Percentiles rank a stretch among this genome's conserved stretches.
phyloP scores from a whole-genome alignment of 2,888 invertebrate species.

The Portevinia maculata region DNA sequence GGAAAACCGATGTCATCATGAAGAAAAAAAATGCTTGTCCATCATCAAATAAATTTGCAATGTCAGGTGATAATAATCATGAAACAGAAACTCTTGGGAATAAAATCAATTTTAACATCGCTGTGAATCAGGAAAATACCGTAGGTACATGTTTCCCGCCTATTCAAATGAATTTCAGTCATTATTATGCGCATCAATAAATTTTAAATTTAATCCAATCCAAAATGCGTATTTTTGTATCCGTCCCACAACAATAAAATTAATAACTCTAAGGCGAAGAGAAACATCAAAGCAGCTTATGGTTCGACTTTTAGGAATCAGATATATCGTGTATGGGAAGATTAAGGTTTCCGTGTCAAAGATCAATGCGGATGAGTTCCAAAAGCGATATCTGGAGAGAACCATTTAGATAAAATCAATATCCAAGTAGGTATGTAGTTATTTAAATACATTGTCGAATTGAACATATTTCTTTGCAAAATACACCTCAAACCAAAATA shows the following conservation, averaged over 20 bases:
- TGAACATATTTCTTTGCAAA: too few relatives aligned
- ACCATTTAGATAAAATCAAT: conserved; percentile 4
- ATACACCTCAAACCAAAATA: too few relatives aligned
- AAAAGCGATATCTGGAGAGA: background rate
- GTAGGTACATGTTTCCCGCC: conserved; percentile 5
- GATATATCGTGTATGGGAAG: conserved; percentile 3
- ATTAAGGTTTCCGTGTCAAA: conserved; percentile 16
- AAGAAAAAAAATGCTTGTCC: conserved; percentile 16
- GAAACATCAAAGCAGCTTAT: conserved; percentile 41
- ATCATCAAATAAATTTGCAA: conserved; percentile 50
- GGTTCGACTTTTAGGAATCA: conserved; percentile 1
- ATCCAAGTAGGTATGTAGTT: background rate
- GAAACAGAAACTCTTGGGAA: conserved; percentile 20
- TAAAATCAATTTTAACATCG: conserved; percentile 43
- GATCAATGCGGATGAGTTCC: conserved; percentile 4
- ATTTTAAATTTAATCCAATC: conserved; percentile 34
- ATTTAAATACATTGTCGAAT: background rate
- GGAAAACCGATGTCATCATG: conserved; percentile 6
- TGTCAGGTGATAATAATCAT: conserved; percentile 59
- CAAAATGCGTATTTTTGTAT: conserved; percentile 2
- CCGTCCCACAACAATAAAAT: background rate
- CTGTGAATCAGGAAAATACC: conserved; percentile 26
- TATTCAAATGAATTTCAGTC: conserved; percentile 22
- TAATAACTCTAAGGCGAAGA: conserved; percentile 9
- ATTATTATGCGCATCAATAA: conserved; percentile 36